These are phyloP conservation scores for Macrosteles quadrilineatus DNA, from an alignment of 1,140 invertebrate species.

Conservation along the genomic window DNA sequence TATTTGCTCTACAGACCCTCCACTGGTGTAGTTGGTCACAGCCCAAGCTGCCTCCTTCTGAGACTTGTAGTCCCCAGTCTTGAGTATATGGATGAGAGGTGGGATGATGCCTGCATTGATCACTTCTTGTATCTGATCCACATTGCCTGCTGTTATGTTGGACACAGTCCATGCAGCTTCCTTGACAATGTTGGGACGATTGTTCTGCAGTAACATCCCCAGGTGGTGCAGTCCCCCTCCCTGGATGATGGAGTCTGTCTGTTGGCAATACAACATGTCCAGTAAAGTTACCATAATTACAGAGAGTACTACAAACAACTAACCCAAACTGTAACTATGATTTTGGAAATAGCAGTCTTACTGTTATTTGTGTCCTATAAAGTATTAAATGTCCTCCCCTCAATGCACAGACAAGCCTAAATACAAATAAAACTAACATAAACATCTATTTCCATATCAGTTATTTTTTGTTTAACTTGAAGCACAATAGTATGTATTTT, in stretches of 20 bases:
- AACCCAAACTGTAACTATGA: too few relatives aligned
- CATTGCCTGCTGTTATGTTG: conserved; percentile 79
- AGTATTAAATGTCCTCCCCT: too few relatives aligned
- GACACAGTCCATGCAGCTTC: conserved; percentile 84
- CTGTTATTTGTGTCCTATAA: too few relatives aligned
- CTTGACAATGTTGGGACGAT: conserved; percentile 76
- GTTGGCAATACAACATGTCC: too few relatives aligned
- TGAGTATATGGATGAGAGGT: conserved; percentile 69
- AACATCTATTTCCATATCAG: too few relatives aligned
- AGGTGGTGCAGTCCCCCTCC: conserved; percentile 76
- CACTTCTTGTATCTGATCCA: conserved; percentile 71
- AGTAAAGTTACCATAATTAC: too few relatives aligned
- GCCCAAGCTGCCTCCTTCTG: conserved; percentile 84
- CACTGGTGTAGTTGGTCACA: conserved; percentile 77
- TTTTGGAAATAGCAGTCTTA: too few relatives aligned
- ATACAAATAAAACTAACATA: too few relatives aligned
- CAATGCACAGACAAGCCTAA: too few relatives aligned
- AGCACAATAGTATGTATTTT: too few relatives aligned
- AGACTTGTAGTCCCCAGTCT: conserved; percentile 69
- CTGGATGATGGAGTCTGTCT: conserved; percentile 90
- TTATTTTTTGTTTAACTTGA: too few relatives aligned
- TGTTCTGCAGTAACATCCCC: conserved; percentile 70
- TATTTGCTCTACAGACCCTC: conserved; percentile 69
- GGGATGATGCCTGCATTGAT: conserved; percentile 69
- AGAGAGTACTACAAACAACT: too few relatives aligned